Evolutionary conservation across 2,797 vertebrate genomes (phyloP).

Genomic region (Clarias pachynema): DNA sequence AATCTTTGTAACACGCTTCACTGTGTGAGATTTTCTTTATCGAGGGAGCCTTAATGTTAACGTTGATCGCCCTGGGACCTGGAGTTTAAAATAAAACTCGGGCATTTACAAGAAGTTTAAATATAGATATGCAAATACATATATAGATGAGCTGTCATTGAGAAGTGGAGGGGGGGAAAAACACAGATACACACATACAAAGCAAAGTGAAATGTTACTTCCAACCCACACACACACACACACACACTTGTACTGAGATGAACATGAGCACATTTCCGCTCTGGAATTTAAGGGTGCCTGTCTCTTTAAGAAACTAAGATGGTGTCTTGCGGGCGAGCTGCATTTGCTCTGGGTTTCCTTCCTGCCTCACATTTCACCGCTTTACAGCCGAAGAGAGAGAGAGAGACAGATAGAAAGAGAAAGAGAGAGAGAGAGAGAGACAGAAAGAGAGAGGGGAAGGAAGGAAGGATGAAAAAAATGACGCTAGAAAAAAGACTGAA

Average conservation of each 20-base stretch:
- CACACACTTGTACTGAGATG: background rate
- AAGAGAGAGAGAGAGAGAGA: background rate
- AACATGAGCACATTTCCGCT: constrained; percentile 16
- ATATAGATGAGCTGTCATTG: background rate
- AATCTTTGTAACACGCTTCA: no score
- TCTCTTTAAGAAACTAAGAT: constrained; percentile 70
- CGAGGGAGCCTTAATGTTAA: no score
- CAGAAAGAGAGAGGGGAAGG: background rate
- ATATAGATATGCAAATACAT: background rate
- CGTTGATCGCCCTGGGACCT: no score
- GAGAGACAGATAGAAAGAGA: background rate
- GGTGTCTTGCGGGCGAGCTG: constrained; percentile 73
- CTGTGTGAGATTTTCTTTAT: no score
- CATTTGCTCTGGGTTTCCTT: constrained; percentile 72
- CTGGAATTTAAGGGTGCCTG: constrained; percentile 42
- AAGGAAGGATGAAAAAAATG: background rate
- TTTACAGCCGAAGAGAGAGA: constrained; percentile 52
- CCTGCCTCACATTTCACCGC: constrained; percentile 63
- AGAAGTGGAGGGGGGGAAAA: fast-evolving
- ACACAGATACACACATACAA: background rate
- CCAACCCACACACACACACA: background rate
- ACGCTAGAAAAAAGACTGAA: background rate
- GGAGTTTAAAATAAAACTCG: no score
- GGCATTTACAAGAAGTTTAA: constrained; percentile 2
- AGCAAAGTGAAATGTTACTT: background rate